phyloP scores from a whole-genome alignment of 2,113 vertebrate genomes.

The Callocephalon fimbriatum region DNA sequence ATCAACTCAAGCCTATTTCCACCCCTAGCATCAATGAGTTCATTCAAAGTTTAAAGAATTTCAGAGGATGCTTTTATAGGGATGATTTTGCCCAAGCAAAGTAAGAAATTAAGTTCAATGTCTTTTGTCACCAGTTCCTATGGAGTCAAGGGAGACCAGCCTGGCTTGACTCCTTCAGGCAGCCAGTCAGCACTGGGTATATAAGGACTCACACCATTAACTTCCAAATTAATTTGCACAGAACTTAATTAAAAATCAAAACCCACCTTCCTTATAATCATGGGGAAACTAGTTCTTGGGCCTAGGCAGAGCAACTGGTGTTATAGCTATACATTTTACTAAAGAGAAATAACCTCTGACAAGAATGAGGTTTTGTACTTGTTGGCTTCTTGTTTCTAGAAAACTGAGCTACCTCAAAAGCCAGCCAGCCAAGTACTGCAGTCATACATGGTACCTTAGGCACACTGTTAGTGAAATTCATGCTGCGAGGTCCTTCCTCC shows the following conservation, averaged over 20 bases:
- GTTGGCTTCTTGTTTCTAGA: not conserved
- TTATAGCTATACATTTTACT: not conserved
- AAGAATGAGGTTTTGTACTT: not conserved
- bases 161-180: not conserved
- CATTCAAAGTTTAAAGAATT: constrained; percentile 9
- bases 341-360: not conserved
- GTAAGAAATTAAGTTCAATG: not conserved
- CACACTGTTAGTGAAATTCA: rapidly evolving
- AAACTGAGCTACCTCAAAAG: not conserved
- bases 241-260: not conserved
- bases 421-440: not conserved
- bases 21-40: not conserved
- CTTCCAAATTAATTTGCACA: not conserved
- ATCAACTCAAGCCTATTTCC: not conserved
- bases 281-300: not conserved
- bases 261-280: not conserved
- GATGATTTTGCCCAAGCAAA: not conserved
- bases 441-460: not conserved
- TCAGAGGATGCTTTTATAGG: not conserved
- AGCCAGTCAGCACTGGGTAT: not conserved
- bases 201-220: not conserved
- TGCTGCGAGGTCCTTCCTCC: not conserved
- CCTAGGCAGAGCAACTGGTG: not conserved
- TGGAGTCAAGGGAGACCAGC: not conserved
- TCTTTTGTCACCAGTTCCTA: not conserved